Evolutionary conservation across 2,888 invertebrate species (phyloP), one percentile per base, ranked within the genome.

Genomic region (Heliconius ethilla): DNA sequence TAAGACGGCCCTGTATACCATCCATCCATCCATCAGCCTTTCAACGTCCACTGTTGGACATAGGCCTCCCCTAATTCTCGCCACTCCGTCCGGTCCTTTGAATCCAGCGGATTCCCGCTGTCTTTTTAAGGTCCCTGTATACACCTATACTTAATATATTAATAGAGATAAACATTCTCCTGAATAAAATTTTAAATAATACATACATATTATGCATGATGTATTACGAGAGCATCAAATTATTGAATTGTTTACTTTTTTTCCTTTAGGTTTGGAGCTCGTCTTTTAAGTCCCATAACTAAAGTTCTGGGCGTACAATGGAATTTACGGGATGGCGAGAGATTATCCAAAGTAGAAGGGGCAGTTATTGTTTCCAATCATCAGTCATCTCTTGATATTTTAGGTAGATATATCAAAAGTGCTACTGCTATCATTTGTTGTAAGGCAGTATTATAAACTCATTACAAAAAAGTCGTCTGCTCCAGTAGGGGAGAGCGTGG

Each of bases 341-440:
- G 95, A 78, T 84, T 96, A 67, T 83, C 91, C 1, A 91, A 94
- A 80, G 94, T 95, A 77, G 88, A 93, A 73, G 95, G 96, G 0
- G 95, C 94, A 75, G 93, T 96, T 75, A 89, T 96, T 70, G 94
- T 96, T n/a, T 94, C 95, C 15, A 96, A 96, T 88, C 96, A 96
- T 87, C 96, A 96, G 86, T 95, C 95, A 75, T 93, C 95, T 4
- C 87, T 96, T 33, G 96, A 96, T 86, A 89, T 96, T 81, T 89
- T 96, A 81, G 96, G 96, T 96, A 92, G 85, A 72, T 65, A 62
- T 11, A 51, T 51, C 5, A 51, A 51, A 51, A 4, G 51, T 51
- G 18, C 51, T 51, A 5, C 18, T 51, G 51, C 51, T 51, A 1
- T 6, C 5, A 51, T 51, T 51, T 51, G 11, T 11, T 51, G 5